Base-by-base conservation (phyloP, 2,797 vertebrate species). In the Coreius guichenoti region DNA sequence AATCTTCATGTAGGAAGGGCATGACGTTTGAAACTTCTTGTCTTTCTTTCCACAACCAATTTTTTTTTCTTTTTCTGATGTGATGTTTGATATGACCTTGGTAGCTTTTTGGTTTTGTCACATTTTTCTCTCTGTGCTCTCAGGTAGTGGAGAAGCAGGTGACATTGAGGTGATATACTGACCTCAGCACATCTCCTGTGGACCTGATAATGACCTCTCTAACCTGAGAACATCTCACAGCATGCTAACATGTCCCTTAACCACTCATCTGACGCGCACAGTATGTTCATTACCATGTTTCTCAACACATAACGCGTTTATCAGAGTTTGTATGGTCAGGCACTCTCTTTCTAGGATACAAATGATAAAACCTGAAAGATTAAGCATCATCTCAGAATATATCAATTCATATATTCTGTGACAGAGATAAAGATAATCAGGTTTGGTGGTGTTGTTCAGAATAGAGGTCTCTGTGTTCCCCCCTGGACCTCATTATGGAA, bases 201-300 rank as follows among this genome's bases (percentile, higher is more conserved):
- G 84, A 85, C 77, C 56, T 74, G 84, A 85, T 85, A 85, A 85
- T 85, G 56, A 80, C 69, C 69, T 65, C 23, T 80, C 76, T 69
- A 79, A 84, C 74, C 74, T 85, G 76, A 85, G 26, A 85, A 80
- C 56, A 74, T 65, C 84, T 65, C 69, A 63, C 68, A 63, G 69
- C 84, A 73, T 45, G 77, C 84, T 49, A 56, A 68, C 74, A 78
- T 67, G 65, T 54, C 13, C 29, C 17, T 73, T 68, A 79, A 78
- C 69, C 26, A 19, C 54, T 47, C 69, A 31, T 17, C 63, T 65
- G 63, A 65, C 29, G 14, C 26, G 43, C 80, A 78, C 63, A 70
- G 49, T 78, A 68, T 78, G 82, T 45, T 78, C n/a, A 78, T 58
- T 43, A 26, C 21, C 33, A 49, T n/a, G 8, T 23, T 73, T 82